Evolutionary conservation across 2,113 vertebrate species (phyloP), one percentile per base, ranked within the genome.

Genomic region (Brachirus orientalis): DNA sequence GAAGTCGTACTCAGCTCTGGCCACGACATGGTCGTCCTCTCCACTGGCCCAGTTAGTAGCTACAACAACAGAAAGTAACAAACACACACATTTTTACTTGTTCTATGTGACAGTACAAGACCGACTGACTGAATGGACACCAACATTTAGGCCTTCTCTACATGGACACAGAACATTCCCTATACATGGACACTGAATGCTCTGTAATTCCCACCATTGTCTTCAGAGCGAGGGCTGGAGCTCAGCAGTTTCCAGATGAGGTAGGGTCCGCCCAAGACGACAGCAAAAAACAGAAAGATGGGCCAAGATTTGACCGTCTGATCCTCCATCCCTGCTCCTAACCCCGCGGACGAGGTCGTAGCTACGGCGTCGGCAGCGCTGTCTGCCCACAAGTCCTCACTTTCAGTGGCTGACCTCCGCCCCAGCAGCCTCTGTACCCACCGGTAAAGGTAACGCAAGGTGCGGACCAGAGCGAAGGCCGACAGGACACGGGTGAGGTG

Each of bases 401-500:
- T 94, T 61, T 99, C 96, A 0, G 91, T 89, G 59, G 90, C 90
- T 17, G 85, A 87, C 63, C 93, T 88, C 72, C 96, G 86, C 20
- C 98, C 96, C 55, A 99, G 84, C 57, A 99, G 83, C 72, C 92
- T 91, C 81, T 95, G 95, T 10, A 96, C 77, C 33, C 95, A 92
- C 3, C 93, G 90, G 76, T 98, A 99, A 12, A 99, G 90, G 69
- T 96, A 99, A 13, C 92, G 90, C 77, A 99, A 86, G 59, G 97
- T 97, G 89, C 98, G 95, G 28, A 99, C 96, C 50, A 99, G 80
- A 1, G 98, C 97, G 65, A 99, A 98, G 13, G 96, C 97, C 2
- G 98, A 99, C 54, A 99, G 89, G 50, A 99, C 97, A 63, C 96
- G 96, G 55, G 98, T 96, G 72, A 99, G 96, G 82, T 99, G 97